Conservation (phyloP, 2,113 vertebrate species). For the Cryptoleucopteryx plumbea region DNA sequence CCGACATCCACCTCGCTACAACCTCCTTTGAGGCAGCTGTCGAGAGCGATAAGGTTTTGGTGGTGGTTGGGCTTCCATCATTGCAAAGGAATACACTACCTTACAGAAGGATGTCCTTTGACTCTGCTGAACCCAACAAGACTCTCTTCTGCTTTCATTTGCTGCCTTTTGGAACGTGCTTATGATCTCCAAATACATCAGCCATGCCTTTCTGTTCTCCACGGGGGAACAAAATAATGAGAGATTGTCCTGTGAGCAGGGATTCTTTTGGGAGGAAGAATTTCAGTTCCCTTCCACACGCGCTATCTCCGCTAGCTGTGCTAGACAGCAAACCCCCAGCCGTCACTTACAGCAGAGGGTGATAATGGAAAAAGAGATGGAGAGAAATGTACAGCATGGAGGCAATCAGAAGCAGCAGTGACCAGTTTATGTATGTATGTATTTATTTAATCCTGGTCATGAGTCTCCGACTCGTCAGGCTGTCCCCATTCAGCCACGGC, state of each 20-base stretch:
- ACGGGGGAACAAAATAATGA: constrained; percentile 44
- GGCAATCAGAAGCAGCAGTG: neutral
- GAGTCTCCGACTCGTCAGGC: neutral
- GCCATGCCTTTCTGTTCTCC: neutral
- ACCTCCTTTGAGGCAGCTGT: neutral
- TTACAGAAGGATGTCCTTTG: neutral
- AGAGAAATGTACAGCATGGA: neutral
- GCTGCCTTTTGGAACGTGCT: neutral
- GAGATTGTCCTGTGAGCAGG: neutral
- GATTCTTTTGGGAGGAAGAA: neutral
- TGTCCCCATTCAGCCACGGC: neutral
- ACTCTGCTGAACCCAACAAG: neutral
- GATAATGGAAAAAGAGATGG: neutral
- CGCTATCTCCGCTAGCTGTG: rapidly evolving
- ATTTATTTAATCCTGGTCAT: neutral
- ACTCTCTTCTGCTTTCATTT: neutral
- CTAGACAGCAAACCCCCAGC: neutral
- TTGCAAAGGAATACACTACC: neutral
- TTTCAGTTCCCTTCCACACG: neutral
- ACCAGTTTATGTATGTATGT: neutral
- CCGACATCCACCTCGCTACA: rapidly evolving
- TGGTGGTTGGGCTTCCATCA: neutral
- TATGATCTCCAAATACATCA: constrained; percentile 4
- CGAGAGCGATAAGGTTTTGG: neutral
- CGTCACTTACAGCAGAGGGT: neutral